phyloP scores from a whole-genome alignment of 2,797 vertebrate genomes.

The Neopelma chrysocephalum region DNA sequence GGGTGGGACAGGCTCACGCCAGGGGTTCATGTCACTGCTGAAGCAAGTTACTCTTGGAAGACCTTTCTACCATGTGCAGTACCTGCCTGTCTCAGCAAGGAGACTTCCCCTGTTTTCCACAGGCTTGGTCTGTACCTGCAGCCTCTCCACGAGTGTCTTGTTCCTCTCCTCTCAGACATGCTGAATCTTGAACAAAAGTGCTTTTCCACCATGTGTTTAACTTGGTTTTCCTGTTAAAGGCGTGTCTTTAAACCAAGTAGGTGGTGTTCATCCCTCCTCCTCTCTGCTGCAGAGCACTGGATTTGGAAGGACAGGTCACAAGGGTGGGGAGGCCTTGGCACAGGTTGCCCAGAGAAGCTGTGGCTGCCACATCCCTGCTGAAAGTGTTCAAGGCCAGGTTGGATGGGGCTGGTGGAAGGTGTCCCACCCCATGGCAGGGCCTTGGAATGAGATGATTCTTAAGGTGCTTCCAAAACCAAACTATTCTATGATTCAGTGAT shows the following conservation, averaged over 20 bases:
- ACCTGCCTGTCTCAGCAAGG: background rate
- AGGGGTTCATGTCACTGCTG: rapidly evolving
- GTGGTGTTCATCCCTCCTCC: background rate
- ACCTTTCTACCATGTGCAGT: background rate
- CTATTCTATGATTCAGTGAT: background rate
- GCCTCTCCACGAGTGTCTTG: background rate
- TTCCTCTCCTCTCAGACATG: background rate
- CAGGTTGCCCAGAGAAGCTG: background rate
- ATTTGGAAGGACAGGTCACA: background rate
- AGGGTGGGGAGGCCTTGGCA: too few relatives aligned
- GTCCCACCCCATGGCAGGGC: background rate
- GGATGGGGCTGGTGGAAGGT: background rate
- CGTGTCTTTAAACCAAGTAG: background rate
- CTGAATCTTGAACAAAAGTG: background rate
- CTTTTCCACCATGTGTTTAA: background rate
- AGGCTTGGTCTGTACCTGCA: background rate
- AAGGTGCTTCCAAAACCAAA: background rate
- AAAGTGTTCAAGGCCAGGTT: background rate
- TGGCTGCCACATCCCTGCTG: background rate
- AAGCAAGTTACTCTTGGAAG: background rate
- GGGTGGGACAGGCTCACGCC: background rate
- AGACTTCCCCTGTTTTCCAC: background rate
- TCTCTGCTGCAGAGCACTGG: background rate
- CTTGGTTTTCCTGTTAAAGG: background rate
- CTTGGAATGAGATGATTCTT: background rate